Evolutionary conservation across 2,797 vertebrate species (phyloP), one percentile per base, ranked within the genome.

Genomic region (Rousettus madagascariensis): DNA sequence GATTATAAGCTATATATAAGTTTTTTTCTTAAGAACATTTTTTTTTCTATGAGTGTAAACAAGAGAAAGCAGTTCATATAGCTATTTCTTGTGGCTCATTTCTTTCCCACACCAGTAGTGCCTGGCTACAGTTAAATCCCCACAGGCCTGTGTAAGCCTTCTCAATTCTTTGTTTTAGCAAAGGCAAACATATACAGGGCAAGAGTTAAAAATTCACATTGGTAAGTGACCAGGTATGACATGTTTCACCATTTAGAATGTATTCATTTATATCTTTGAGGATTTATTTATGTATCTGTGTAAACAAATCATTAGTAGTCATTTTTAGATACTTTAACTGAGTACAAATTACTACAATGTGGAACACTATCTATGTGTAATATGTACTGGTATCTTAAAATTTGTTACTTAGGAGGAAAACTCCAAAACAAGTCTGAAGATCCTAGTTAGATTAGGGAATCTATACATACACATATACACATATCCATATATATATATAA

Each of bases 11-110:
- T 61, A 30, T 17, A 88, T 65, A 15, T 91, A 38, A 89, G 6
- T 80, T 94, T 96, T 71, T 20, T n/a, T 91, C 41, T 17, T 59
- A 57, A 75, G 36, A 89, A 24, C 19, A 28, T 88, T 80, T 78
- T 61, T 49, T 36, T n/a, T 49, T 46, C 38, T 74, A 3, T 79
- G 36, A 80, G 28, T 13, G 71, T 65, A 88, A 86, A 53, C 20
- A 83, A 94, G n/a, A 75, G 17, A 80, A 61, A 90, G 8, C 28
- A 36, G 8, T 57, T 59, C 51, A 63, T 4, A 0, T 2, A 86
- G n/a, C 17, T 24, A 9, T 12, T 33, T 33, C 33, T 33, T 33
- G 2, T 6, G 17, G 28, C 8, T 63, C 28, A 49, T 51, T 77
- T 91, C 46, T 95, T 22, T 36, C 20, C 41, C 41, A 22, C 13